Base-by-base conservation (phyloP, 2,888 invertebrate species). In the Formica aserva region DNA sequence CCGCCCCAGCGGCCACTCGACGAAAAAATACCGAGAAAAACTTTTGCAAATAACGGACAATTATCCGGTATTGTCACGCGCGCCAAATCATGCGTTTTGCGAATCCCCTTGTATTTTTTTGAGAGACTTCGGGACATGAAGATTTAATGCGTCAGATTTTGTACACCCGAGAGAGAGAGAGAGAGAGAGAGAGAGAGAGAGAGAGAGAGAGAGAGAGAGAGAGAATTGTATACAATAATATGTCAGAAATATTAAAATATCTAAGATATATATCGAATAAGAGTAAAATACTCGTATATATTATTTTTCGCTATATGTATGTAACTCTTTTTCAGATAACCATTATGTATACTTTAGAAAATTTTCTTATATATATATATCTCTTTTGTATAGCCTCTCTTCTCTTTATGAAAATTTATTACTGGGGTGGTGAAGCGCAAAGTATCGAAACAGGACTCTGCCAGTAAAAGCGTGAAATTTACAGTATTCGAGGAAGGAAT, bases 51-150 rank as follows among this genome's bases (percentile, higher is more conserved):
- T 29, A 74, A 72, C 29, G 55, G 77, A 57, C 55, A n/a, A 69
- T 57, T 1, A 11, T 9, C 55, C 13, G 29, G 15, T 22, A 45
- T 67, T 41, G 29, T 32, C n/a, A 29, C 22, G 63, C 32, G 29
- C 3, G 18, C 5, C 8, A 35, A 63, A 38, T 11, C 4, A 4
- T 35, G 63, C 63, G 32, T 63, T 45, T 65, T 66, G 18, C 8
- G 11, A 6, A 66, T 29, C 13, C n/a, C 2, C 18, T 32, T 32
- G 65, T 84, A 77, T 81, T 84, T 71, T 84, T 32, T 38, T 48
- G 15, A 35, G 9, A 35, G 32, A 48, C 0, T 22, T 48, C 5
- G 5, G 32, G 32, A 4, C 13, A 65, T 32, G 22, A 22, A n/a
- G 13, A 11, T n/a, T 11, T 48, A n/a, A 48, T n/a, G 18, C 48